Evolutionary conservation across 2,888 invertebrate genomes (phyloP).

Genomic region (Dascillus cervinus): DNA sequence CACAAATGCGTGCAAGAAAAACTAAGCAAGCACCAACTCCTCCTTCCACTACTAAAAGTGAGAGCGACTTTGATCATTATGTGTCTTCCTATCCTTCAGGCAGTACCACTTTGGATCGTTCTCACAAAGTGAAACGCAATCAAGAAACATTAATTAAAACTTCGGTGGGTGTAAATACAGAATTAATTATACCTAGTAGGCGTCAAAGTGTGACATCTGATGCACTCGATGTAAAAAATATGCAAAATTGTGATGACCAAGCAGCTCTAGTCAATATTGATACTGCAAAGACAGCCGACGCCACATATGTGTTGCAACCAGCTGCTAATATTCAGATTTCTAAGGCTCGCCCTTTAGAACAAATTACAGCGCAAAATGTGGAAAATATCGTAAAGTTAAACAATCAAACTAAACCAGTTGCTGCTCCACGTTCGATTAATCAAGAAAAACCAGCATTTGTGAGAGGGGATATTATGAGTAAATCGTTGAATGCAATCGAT

Average conservation of each 20-base stretch:
- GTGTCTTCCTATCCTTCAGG: conserved; percentile 43
- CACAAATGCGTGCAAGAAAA: conserved; percentile 51
- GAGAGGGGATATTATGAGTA: conserved; percentile 24
- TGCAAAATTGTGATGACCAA: conserved; percentile 19
- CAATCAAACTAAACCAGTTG: conserved; percentile 43
- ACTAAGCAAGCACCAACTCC: conserved; percentile 71
- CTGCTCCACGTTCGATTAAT: conserved; percentile 46
- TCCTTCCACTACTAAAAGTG: conserved; percentile 25
- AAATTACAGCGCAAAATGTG: conserved; percentile 40
- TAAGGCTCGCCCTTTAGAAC: conserved; percentile 32
- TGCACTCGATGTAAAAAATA: conserved; percentile 31
- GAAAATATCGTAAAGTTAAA: conserved; percentile 12
- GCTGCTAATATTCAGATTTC: conserved; percentile 20
- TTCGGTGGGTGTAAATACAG: conserved; percentile 27
- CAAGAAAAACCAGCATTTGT: conserved; percentile 6
- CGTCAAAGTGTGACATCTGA: conserved; percentile 20
- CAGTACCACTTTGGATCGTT: conserved; percentile 32
- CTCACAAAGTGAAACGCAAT: conserved; percentile 26
- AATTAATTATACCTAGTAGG: conserved; percentile 21
- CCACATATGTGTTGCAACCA: conserved; percentile 21
- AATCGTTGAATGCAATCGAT: conserved; percentile 25
- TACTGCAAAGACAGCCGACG: conserved; percentile 39
- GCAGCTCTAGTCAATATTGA: conserved; percentile 48
- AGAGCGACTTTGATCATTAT: conserved; percentile 24
- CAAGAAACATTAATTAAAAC: not conserved